Evolutionary conservation across 2,888 invertebrate species (phyloP).

Genomic region (Rugalucina vietnamica): DNA sequence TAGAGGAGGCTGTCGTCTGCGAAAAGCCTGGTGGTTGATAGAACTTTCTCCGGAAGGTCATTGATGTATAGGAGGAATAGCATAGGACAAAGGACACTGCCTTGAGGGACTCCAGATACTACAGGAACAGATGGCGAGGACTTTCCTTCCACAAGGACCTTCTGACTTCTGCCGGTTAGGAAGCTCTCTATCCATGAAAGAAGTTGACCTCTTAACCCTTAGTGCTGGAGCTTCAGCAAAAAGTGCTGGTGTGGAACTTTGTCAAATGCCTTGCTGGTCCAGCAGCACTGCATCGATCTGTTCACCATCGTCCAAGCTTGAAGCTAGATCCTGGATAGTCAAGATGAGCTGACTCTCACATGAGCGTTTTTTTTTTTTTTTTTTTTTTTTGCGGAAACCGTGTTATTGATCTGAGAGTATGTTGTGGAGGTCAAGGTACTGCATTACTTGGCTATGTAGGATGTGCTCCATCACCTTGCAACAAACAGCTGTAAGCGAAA

Average conservation of each 20-base stretch:
- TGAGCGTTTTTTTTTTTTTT: neutral
- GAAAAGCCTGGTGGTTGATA: too few species aligned
- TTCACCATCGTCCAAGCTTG: neutral
- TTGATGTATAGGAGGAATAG: neutral
- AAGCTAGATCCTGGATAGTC: neutral
- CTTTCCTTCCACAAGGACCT: neutral
- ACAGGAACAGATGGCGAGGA: neutral
- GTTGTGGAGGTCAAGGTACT: neutral
- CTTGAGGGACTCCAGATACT: neutral
- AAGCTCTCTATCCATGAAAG: neutral
- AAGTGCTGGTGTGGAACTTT: neutral
- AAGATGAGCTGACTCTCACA: neutral
- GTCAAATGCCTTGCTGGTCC: neutral
- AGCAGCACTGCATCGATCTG: neutral
- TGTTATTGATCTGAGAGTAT: neutral
- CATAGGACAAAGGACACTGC: neutral
- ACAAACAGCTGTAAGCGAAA: neutral
- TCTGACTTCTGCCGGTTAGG: neutral
- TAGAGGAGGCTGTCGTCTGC: too few species aligned
- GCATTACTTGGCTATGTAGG: neutral
- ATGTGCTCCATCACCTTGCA: neutral
- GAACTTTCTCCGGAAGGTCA: neutral
- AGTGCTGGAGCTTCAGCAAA: neutral
- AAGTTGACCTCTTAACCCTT: neutral
- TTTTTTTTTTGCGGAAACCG: too few species aligned